Evolutionary conservation across 2,797 vertebrate species (phyloP), one percentile per base, ranked within the genome.

Genomic region (Linurgus olivaceus): DNA sequence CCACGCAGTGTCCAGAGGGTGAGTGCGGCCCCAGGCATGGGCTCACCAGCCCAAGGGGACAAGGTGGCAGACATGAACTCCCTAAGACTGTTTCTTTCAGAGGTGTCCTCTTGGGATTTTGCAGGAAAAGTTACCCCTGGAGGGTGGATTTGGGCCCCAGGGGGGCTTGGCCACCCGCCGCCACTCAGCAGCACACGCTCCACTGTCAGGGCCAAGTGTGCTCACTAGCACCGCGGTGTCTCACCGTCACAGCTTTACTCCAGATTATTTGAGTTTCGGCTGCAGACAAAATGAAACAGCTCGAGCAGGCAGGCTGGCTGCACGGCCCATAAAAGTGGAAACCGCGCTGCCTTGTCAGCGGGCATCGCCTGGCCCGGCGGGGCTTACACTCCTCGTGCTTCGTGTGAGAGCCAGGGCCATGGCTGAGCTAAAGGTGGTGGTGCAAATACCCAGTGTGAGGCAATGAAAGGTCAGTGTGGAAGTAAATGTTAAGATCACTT

Each of bases 261-360:
- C 93, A 73, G 93, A 81, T 76, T 90, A 80, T 95, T 96, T 80
- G 95, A 84, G 83, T 97, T 94, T 95, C 3, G 5, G 55, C 65
- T 95, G 83, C 79, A 86, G 93, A 96, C 86, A 83, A 89, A 94
- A 96, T 89, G 96, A 95, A 97, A 96, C 97, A 96, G 96, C 94
- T 96, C 18, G 18, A 95, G 50, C 94, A 59, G 90, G 93, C 96
- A 63, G 94, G 59, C 92, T 48, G 82, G 91, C 90, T 83, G 92
- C 74, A 4, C 17, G 87, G 81, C 82, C 95, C 83, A 42, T 92
- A 63, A 95, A 93, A 75, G 72, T 7, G n/a, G 82, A 91, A 92
- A 90, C 83, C 26, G 29, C 17, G 25, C 73, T 86, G 95, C 83
- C 82, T 88, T 63, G 65, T 80, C 82, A 24, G 70, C 0, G 0